Evolutionary conservation across 2,797 vertebrate species (phyloP).

Genomic region (Hapalemur alaotrensis): DNA sequence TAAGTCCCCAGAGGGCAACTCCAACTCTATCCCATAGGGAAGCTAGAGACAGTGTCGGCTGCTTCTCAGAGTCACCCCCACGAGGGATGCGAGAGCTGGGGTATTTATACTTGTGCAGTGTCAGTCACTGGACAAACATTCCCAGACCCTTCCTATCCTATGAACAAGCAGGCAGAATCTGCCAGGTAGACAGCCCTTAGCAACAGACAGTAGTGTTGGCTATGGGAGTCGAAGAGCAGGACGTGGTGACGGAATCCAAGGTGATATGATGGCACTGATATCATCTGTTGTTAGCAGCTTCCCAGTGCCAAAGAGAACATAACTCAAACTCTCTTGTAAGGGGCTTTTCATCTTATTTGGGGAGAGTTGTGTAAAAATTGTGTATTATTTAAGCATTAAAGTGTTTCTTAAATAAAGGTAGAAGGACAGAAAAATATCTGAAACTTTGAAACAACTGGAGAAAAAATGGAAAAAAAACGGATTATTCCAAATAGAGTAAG

Average conservation of each 20-base stretch:
- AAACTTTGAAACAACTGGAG: background rate
- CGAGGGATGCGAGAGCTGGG: background rate
- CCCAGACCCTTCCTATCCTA: background rate
- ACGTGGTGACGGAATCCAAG: background rate
- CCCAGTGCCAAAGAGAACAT: background rate
- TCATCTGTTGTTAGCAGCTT: background rate
- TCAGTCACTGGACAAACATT: background rate
- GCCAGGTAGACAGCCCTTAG: background rate
- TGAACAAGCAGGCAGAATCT: background rate
- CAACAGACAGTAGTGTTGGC: background rate
- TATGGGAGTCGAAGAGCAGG: background rate
- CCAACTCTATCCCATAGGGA: background rate
- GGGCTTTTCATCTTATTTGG: background rate
- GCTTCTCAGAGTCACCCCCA: background rate
- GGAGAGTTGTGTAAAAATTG: background rate
- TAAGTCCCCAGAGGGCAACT: background rate
- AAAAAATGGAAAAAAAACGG: background rate
- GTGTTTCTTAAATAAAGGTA: background rate
- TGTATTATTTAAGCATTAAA: conserved; percentile 9
- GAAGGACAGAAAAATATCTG: background rate
- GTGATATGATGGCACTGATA: background rate
- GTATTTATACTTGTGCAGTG: background rate
- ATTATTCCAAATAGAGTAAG: background rate
- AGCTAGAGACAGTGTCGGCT: background rate
- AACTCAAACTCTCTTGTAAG: background rate